These are phyloP conservation scores for Tetramorium parvispinum DNA, from an alignment of 1,140 invertebrate genomes.

Conservation along the genomic window DNA sequence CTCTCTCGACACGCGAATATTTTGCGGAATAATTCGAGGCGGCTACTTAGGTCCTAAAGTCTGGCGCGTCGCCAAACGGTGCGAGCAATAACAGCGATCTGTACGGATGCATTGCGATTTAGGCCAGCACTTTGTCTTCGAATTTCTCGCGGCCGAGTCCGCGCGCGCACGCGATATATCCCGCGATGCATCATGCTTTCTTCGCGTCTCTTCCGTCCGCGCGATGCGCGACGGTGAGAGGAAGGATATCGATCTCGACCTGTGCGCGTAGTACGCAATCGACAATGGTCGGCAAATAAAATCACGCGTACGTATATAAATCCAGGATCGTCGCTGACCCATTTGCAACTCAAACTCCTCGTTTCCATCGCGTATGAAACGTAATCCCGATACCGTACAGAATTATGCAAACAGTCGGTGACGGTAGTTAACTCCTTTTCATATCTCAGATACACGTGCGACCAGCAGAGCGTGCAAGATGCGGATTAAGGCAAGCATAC, in stretches of 20 bases:
- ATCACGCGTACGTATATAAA: not conserved
- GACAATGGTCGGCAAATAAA: conserved; percentile 11
- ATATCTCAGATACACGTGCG: not conserved
- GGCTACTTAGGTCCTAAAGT: conserved; percentile 42
- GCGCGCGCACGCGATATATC: not conserved
- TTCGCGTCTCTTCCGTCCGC: not conserved
- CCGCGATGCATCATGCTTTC: not conserved
- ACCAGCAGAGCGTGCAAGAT: not conserved
- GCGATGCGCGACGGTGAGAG: not conserved
- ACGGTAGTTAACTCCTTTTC: conserved; percentile 32
- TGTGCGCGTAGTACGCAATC: not conserved
- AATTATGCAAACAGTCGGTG: conserved; percentile 31
- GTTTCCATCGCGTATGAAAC: conserved; percentile 18
- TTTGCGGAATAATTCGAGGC: conserved; percentile 50
- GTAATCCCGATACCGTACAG: not conserved
- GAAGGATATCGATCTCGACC: conserved; percentile 26
- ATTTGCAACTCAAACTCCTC: conserved; percentile 12
- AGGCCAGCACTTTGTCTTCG: conserved; percentile 52
- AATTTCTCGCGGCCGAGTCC: conserved; percentile 8
- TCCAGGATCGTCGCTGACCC: not conserved
- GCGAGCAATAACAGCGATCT: conserved; percentile 35
- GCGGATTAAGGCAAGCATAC: not conserved
- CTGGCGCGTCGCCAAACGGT: conserved; percentile 23
- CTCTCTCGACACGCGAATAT: conserved; percentile 44
- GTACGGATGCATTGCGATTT: conserved; percentile 35